phyloP scores from a whole-genome alignment of 1,140 invertebrate genomes.

The Halotydeus destructor region DNA sequence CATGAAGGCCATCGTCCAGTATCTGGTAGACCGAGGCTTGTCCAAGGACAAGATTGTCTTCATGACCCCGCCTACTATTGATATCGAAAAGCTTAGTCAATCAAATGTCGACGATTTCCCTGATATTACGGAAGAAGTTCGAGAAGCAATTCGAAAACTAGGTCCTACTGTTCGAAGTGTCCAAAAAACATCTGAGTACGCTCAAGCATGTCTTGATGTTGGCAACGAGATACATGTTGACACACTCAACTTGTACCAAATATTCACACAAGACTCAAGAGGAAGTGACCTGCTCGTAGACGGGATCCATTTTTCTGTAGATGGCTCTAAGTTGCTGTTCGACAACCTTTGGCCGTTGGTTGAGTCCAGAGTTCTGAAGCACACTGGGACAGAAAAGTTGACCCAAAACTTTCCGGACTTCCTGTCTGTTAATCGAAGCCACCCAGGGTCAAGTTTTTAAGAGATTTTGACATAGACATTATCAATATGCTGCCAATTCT shows the following conservation, averaged over 20 bases:
- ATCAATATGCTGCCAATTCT: too few species aligned
- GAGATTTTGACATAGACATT: too few species aligned
- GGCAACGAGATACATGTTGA: slow-evolving; percentile 17
- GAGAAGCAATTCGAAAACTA: slow-evolving; percentile 4
- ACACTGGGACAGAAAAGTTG: too few species aligned
- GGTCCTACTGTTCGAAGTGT: slow-evolving; percentile 2
- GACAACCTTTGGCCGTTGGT: slow-evolving; percentile 9
- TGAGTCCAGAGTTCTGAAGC: too few species aligned
- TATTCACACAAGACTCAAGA: slow-evolving; percentile 19
- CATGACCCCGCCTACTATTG: slow-evolving; percentile 23
- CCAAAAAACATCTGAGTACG: slow-evolving; percentile 18
- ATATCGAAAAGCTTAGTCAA: too few species aligned
- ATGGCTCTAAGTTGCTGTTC: slow-evolving; percentile 12
- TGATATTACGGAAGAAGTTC: slow-evolving; percentile 16
- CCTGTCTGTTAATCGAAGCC: too few species aligned
- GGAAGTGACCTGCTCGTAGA: slow-evolving; percentile 13
- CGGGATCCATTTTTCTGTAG: slow-evolving; percentile 16
- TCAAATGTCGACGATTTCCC: slow-evolving; percentile 21
- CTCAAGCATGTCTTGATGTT: slow-evolving; percentile 15
- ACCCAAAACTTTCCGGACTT: too few species aligned
- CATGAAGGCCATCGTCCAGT: slow-evolving; percentile 22
- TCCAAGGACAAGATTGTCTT: slow-evolving; percentile 22
- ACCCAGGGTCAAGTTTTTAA: too few species aligned
- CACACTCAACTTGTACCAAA: slow-evolving; percentile 19
- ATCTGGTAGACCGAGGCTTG: slow-evolving; percentile 22